Percentiles rank a stretch among this genome's conserved stretches.
Conservation (phyloP, 2,888 invertebrate species). For the Phengaris arion region DNA sequence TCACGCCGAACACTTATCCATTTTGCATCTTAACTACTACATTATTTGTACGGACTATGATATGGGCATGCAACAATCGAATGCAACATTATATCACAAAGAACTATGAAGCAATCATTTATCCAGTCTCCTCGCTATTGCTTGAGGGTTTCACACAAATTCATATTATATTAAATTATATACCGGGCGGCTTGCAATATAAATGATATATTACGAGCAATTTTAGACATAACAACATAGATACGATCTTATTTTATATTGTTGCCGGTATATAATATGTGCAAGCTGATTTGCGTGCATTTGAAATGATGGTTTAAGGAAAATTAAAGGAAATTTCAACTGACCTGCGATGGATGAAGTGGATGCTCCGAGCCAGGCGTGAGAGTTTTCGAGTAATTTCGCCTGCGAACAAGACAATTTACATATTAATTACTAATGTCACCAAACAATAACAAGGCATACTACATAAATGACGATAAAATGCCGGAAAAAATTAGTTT, state of each 20-base stretch:
- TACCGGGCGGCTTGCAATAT: constrained; percentile 18
- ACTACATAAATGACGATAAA: not conserved
- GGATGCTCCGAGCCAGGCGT: constrained; percentile 94
- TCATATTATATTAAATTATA: constrained; percentile 28
- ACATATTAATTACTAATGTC: constrained; percentile 24
- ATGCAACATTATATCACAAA: constrained; percentile 36
- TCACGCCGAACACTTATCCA: constrained; percentile 47
- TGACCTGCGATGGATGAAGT: constrained; percentile 95
- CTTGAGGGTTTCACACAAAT: constrained; percentile 30
- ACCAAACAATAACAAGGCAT: not conserved
- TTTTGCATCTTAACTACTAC: constrained; percentile 45
- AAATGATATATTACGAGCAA: constrained; percentile 26
- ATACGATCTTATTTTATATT: constrained; percentile 13
- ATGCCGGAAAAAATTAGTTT: too few relatives aligned
- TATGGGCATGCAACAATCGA: constrained; percentile 40
- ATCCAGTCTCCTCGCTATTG: constrained; percentile 33
- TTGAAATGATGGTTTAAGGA: not conserved
- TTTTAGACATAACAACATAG: constrained; percentile 14
- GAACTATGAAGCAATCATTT: constrained; percentile 33
- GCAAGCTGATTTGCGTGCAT: not conserved
- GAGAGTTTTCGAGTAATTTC: constrained; percentile 94
- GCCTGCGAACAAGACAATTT: constrained; percentile 82
- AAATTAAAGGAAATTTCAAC: constrained; percentile 58
- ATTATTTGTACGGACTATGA: constrained; percentile 47
- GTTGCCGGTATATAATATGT: not conserved